Conservation (phyloP, 2,797 vertebrate genomes). For the Pitangus sulphuratus region DNA sequence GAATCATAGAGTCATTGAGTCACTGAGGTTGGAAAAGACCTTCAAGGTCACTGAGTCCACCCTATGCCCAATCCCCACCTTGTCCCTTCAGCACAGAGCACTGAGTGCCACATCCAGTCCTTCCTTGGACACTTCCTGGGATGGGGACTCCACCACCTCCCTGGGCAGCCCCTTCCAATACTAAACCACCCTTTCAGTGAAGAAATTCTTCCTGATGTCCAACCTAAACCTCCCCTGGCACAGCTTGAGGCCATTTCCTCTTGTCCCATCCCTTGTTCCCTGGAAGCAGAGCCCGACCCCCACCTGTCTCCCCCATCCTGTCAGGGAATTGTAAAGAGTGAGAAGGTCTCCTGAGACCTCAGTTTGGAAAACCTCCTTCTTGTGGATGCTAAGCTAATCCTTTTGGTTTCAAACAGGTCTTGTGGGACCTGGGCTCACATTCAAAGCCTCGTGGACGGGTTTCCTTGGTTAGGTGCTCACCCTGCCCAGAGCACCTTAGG, state of each 20-base stretch:
- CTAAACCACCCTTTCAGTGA: neutral
- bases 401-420: neutral
- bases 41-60: neutral
- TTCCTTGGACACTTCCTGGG: neutral
- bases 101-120: fast-evolving
- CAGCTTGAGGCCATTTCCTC: neutral
- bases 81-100: neutral
- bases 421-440: neutral
- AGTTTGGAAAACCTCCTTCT: neutral
- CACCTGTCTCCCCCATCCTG: fast-evolving
- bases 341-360: neutral
- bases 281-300: fast-evolving
- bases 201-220: neutral
- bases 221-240: neutral
- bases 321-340: neutral
- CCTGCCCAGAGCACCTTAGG: neutral
- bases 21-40: neutral
- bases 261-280: neutral
- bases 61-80: fast-evolving
- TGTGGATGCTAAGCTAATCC: neutral
- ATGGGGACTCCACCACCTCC: neutral
- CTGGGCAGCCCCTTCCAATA: neutral
- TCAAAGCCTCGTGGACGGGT: neutral
- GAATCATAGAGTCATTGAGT: neutral
- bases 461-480: neutral